These are phyloP conservation scores for Virgularia gustaviana DNA, from an alignment of 92 coral and sea anemone genomes.

Conservation along the genomic window DNA sequence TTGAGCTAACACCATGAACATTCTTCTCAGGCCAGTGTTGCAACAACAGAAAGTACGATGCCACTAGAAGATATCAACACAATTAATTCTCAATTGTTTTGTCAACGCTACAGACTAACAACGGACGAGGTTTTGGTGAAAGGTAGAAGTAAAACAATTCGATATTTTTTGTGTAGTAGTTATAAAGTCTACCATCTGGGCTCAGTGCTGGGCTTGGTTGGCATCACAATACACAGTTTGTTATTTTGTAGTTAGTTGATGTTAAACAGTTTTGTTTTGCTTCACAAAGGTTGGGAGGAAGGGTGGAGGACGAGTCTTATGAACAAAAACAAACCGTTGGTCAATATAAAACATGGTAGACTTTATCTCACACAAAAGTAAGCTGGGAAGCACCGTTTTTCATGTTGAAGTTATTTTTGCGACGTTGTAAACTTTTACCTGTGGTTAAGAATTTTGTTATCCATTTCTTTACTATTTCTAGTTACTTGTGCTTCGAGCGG, in stretches of 20 bases:
- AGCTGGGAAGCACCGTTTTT: no score
- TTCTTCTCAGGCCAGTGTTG: no score
- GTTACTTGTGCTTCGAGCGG: slow-evolving; percentile 88
- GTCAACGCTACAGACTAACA: slow-evolving; percentile 20
- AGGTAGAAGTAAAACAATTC: slow-evolving; percentile 33
- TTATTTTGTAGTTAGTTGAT: neutral
- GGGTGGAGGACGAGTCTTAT: slow-evolving; percentile 77
- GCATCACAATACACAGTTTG: neutral
- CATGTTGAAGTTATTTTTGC: no score
- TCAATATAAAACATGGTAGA: slow-evolving; percentile 70
- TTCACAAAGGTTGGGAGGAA: slow-evolving; percentile 86
- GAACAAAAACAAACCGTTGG: slow-evolving; percentile 74
- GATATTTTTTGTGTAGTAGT: no score
- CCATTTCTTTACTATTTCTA: slow-evolving; percentile 10
- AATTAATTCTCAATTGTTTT: slow-evolving; percentile 10
- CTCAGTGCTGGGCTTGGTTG: no score
- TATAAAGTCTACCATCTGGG: no score
- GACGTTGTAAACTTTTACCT: neutral
- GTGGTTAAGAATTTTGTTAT: neutral
- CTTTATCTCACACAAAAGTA: slow-evolving; percentile 82
- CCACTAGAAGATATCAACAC: no score
- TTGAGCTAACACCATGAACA: no score
- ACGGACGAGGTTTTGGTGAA: slow-evolving; percentile 27
- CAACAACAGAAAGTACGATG: no score
- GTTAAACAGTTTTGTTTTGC: neutral